A percentile compares a stretch with the other conserved stretches of the same genome.
Evolutionary conservation across 2,888 invertebrate genomes (phyloP).

Genomic region (Rhamphomyia laevipes): DNA sequence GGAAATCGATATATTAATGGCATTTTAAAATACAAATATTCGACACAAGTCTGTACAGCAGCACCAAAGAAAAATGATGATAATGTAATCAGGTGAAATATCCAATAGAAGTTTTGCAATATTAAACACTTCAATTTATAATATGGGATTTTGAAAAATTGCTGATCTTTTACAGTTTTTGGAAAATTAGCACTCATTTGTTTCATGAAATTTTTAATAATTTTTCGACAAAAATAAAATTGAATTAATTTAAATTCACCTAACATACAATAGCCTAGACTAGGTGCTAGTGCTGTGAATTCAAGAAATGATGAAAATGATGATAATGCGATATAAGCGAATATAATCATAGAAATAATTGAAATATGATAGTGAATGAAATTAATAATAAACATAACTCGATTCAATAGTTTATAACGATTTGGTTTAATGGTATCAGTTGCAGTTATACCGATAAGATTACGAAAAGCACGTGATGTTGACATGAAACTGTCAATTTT

Average conservation of each 20-base stretch:
- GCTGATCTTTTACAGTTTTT: background rate
- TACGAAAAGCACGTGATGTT: too few relatives aligned
- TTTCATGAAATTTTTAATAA: constrained; percentile 4
- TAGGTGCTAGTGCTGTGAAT: constrained; percentile 10
- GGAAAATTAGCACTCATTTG: constrained; percentile 7
- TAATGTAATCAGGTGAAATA: constrained; percentile 1
- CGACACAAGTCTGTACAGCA: constrained; percentile 1
- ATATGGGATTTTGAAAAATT: background rate
- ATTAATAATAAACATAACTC: background rate
- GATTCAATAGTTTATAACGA: too few relatives aligned
- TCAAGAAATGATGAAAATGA: constrained; percentile 6
- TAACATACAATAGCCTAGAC: constrained; percentile 8
- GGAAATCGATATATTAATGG: background rate
- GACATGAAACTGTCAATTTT: too few relatives aligned
- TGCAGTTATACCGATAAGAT: too few relatives aligned
- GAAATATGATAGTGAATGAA: background rate
- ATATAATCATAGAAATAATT: constrained; percentile 5
- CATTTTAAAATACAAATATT: constrained; percentile 2
- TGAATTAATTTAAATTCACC: constrained; percentile 6
- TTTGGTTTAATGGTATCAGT: too few relatives aligned
- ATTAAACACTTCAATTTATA: background rate
- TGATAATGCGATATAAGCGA: constrained; percentile 2
- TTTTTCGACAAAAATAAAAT: constrained; percentile 3
- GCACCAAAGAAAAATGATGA: constrained; percentile 8
- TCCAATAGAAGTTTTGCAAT: background rate